Conservation (phyloP, 2,797 vertebrate species). For the Heterohyrax brucei region DNA sequence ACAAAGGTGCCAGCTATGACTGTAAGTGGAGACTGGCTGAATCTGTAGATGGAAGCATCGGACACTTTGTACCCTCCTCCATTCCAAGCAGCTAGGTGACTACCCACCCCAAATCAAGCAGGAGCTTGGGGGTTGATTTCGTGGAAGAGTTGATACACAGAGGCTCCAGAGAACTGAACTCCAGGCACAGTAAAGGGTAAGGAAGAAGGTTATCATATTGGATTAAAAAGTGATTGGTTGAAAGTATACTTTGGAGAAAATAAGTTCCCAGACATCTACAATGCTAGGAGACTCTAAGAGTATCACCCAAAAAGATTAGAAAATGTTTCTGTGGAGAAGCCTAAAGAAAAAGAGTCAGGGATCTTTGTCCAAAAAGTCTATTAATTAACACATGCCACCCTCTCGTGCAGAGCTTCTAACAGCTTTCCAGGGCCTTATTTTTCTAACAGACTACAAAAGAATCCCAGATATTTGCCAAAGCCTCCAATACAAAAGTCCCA, state of each 20-base stretch:
- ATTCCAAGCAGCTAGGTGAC: not conserved
- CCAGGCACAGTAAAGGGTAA: not conserved
- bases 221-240: not conserved
- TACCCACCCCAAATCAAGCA: not conserved
- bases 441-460: not conserved
- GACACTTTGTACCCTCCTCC: not conserved
- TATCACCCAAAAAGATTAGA: not conserved
- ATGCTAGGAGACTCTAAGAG: not conserved
- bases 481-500: not conserved
- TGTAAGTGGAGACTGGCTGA: not conserved
- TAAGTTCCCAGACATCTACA: not conserved
- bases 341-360: not conserved
- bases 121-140: not conserved
- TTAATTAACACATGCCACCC: not conserved
- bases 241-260: not conserved
- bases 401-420: not conserved
- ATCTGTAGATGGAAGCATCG: not conserved
- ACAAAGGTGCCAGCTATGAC: not conserved
- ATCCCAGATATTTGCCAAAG: not conserved
- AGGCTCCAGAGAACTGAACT: not conserved
- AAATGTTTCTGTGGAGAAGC: not conserved
- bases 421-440: not conserved
- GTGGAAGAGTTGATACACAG: not conserved
- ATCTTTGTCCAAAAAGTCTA: not conserved
- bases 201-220: not conserved